A percentile compares a stretch with the other conserved stretches of the same genome.
Evolutionary conservation across 2,888 invertebrate species (phyloP).

Genomic region (Oeneis ivallda): DNA sequence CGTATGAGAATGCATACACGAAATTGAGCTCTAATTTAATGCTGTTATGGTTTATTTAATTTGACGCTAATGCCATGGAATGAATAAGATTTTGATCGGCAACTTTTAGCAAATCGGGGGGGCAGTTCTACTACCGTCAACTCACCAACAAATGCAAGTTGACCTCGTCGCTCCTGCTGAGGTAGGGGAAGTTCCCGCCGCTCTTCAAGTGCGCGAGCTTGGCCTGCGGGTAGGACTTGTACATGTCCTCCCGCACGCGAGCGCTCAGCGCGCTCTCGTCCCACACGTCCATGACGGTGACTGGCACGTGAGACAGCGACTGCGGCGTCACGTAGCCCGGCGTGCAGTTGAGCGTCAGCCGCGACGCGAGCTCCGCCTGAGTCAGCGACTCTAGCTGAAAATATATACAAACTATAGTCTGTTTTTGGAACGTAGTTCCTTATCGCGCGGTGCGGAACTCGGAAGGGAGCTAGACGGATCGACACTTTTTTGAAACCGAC

Average conservation of each 20-base stretch:
- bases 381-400: slow-evolving; percentile 90
- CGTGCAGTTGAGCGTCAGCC: slow-evolving; percentile 92
- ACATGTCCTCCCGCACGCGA: slow-evolving; percentile 89
- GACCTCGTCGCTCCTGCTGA: slow-evolving; percentile 93
- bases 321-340: slow-evolving; percentile 89
- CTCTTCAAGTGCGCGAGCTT: slow-evolving; percentile 93
- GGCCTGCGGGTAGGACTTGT: slow-evolving; percentile 92
- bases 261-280: slow-evolving; percentile 92
- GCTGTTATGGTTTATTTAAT: too few relatives aligned
- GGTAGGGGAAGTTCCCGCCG: slow-evolving; percentile 95
- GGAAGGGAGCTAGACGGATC: too few relatives aligned
- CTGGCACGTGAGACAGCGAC: slow-evolving; percentile 84
- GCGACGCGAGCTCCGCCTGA: slow-evolving; percentile 92
- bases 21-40: too few relatives aligned
- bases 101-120: too few relatives aligned
- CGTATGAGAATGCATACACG: too few relatives aligned
- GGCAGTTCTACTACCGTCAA: too few relatives aligned
- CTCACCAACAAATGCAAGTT: slow-evolving; percentile 92
- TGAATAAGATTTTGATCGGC: too few relatives aligned
- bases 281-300: slow-evolving; percentile 94
- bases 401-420: too few relatives aligned
- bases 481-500: too few relatives aligned
- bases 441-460: too few relatives aligned
- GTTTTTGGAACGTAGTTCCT: too few relatives aligned
- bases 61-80: too few relatives aligned